Evolutionary conservation across 2,797 vertebrate species (phyloP).

Genomic region (Platyrinchus mystaceus): DNA sequence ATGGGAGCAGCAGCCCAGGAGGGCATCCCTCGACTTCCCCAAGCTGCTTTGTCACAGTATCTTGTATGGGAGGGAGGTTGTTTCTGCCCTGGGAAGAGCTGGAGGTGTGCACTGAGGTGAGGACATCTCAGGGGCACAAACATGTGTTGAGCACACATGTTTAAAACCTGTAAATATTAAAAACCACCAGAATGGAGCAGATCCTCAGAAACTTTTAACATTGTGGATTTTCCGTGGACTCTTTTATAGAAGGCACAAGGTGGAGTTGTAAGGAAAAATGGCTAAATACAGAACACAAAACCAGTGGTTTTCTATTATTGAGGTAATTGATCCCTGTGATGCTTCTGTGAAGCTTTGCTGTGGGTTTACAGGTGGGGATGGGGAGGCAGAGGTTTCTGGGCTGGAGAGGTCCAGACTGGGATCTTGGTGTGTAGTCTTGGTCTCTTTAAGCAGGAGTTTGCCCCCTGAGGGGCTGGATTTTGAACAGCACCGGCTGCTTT

Average conservation of each 20-base stretch:
- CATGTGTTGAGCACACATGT: accelerated
- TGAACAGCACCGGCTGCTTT: not conserved
- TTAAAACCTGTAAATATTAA: not conserved
- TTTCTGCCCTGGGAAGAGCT: not conserved
- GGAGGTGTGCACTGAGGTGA: not conserved
- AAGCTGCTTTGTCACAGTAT: not conserved
- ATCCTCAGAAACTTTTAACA: not conserved
- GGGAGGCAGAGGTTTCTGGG: not conserved
- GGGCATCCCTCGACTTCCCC: not conserved
- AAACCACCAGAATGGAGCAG: not conserved
- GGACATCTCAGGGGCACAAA: not conserved
- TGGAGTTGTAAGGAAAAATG: not conserved
- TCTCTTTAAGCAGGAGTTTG: not conserved
- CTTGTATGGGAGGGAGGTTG: no score
- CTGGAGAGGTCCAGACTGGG: not conserved
- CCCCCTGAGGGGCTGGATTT: not conserved
- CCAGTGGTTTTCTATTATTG: accelerated
- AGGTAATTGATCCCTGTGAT: accelerated
- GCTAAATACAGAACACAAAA: not conserved
- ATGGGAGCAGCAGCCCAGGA: not conserved
- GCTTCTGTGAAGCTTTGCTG: not conserved
- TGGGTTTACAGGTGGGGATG: not conserved
- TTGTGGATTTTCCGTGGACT: not conserved
- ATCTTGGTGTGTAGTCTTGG: accelerated
- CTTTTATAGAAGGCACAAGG: not conserved